phyloP scores from a whole-genome alignment of 2,113 vertebrate genomes.

The Zonotrichia leucophrys region DNA sequence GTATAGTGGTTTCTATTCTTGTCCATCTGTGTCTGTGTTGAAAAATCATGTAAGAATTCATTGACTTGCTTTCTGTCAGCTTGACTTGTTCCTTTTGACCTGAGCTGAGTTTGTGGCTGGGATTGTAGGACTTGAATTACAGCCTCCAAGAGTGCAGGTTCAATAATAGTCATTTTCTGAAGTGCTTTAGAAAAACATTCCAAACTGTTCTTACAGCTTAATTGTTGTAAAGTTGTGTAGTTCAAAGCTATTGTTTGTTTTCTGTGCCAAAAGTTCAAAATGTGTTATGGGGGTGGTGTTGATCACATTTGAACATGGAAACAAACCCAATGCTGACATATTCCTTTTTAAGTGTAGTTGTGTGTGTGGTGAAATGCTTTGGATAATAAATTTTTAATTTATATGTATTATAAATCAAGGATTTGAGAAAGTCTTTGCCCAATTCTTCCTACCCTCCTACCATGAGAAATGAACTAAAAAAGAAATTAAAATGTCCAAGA shows the following conservation, averaged over 20 bases:
- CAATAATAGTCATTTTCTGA: constrained; percentile 27
- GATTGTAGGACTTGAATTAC: neutral
- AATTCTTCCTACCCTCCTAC: neutral
- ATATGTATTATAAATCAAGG: neutral
- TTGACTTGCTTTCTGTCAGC: neutral
- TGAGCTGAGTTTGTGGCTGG: neutral
- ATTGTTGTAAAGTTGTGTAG: neutral
- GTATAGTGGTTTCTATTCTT: neutral
- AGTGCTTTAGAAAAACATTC: neutral
- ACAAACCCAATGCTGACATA: neutral
- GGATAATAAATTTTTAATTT: neutral
- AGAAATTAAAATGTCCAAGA: neutral
- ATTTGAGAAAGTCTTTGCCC: neutral
- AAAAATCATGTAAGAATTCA: constrained; percentile 29
- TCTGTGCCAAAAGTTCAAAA: neutral
- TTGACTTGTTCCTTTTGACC: constrained; percentile 48
- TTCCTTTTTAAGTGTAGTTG: neutral
- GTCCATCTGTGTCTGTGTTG: neutral
- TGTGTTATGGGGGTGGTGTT: neutral
- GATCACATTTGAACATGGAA: neutral
- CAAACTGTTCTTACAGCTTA: neutral
- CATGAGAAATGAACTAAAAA: neutral
- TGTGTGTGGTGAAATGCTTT: neutral
- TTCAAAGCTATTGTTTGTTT: neutral
- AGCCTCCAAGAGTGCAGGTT: neutral